Evolutionary conservation across 1,140 invertebrate species (phyloP), one percentile per base, ranked within the genome.

Genomic region (Heterodera schachtii): DNA sequence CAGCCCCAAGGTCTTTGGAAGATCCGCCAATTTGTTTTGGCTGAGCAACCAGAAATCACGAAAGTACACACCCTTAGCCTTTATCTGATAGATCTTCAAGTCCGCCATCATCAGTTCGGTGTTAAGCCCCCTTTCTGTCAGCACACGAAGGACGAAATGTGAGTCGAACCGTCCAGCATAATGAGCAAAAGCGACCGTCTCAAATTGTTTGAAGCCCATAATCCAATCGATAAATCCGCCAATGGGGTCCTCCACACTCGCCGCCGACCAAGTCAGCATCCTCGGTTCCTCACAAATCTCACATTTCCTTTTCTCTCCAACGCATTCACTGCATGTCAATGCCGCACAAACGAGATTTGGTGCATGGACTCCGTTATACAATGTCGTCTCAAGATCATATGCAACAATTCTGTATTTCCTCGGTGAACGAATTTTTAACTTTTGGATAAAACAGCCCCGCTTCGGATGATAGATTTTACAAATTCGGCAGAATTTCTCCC

Each of bases 31-130:
- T 1, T 41, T 5, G 31, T 74, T 57, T 4, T 57, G 19, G 3
- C 46, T 49, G 43, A 60, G 57, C 57, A 60, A 19, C 57, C 57
- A 60, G 16, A 60, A 60, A 60, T 60, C 57, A 0, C 57, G 19
- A n/a, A 21, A 74, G 11, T n/a, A n/a, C 6, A 74, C 43, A 52
- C 57, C 9, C 21, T 74, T 31, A 41, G 13, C 73, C 3, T 74
- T 74, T 6, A 74, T 31, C 3, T 74, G 46, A 9, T 74, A 74
- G 9, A 74, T 47, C 31, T 74, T 74, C n/a, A 49, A n/a, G 5
- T 64, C 74, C 0, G 31, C 64, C 21, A 60, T 75, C 6, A 75
- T 6, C 8, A 75, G 16, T 4, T 75, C 74, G 6, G 74, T 52
- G 11, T 31, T 47, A 2, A 52, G 31, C 1, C 44, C 4, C 8